Base-by-base conservation (phyloP, 2,797 vertebrate genomes). In the Coilia nasus region DNA sequence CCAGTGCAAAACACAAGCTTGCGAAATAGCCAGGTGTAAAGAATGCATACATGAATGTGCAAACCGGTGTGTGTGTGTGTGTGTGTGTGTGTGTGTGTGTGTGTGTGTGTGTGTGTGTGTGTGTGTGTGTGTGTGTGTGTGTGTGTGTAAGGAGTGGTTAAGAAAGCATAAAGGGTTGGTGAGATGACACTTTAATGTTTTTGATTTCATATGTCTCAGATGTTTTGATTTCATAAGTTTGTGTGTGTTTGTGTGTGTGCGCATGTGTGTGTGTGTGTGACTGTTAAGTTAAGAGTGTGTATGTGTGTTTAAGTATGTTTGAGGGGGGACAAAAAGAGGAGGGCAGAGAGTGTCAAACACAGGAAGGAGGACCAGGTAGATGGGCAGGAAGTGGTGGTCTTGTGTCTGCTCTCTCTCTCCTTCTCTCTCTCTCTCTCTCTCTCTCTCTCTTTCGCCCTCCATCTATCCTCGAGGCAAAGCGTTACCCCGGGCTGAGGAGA, bases 331-430 rank as follows among this genome's bases (percentile, higher is more conserved):
- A 41, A 83, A 87, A 19, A 41, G 15, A 75, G 23, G 56, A 47
- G 67, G 83, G 35, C 60, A 75, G 54, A 56, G 50, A 60, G 85
- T 54, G 41, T 81, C 81, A 87, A 17, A 19, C 54, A 57, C 78
- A 67, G 90, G 88, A 88, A 83, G 85, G 87, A 91, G 90, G 86
- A 89, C 87, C 85, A 89, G 87, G 86, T 89, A 86, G 82, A 89
- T 78, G 57, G 50, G 89, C 64, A 89, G 90, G 87, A 90, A 88
- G 87, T 84, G 64, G 83, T 83, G 87, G 50, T 54, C 50, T 41
- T 35, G 67, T 1, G 28, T 35, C 67, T 71, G 64, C 64, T 71
- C 64, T 71, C 64, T 71, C 64, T 71, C 64, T 71, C 57, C 21
- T 0, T 19, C 57, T 59, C 57, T 21, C 57, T 21, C 57, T 21